These are phyloP conservation scores for Chaenodraco wilsoni DNA, from an alignment of 2,797 vertebrate species.

Conservation along the genomic window DNA sequence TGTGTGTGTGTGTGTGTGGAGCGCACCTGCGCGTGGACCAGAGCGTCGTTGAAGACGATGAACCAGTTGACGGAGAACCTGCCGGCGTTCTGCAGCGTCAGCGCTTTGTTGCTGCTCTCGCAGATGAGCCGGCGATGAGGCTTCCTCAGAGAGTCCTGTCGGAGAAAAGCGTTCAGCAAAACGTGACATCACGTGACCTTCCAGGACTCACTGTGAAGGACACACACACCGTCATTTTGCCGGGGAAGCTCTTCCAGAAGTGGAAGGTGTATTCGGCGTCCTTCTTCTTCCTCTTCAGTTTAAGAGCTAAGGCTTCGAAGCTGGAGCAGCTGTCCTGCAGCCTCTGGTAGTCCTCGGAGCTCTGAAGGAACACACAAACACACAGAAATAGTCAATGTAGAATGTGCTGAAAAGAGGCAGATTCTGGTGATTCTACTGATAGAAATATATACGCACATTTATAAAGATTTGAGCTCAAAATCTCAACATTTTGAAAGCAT, in stretches of 20 bases:
- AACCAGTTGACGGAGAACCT: constrained; percentile 96
- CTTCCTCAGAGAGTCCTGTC: constrained; percentile 91
- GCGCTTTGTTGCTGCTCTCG: constrained; percentile 93
- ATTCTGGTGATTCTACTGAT: not conserved
- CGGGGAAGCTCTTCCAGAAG: constrained; percentile 98
- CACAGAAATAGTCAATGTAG: not conserved
- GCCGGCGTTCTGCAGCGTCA: constrained; percentile 93
- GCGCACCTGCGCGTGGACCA: constrained; percentile 95
- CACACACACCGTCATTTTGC: constrained; percentile 91
- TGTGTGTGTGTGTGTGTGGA: not conserved
- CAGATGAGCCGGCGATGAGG: constrained; percentile 92
- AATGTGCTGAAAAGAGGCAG: not conserved
- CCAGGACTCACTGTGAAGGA: not conserved
- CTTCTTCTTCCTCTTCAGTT: constrained; percentile 90
- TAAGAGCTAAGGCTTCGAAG: constrained; percentile 88
- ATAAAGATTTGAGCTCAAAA: not conserved
- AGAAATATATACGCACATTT: not conserved
- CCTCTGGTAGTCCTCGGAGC: constrained; percentile 90
- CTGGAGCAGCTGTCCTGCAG: constrained; percentile 91
- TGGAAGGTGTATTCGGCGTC: constrained; percentile 92
- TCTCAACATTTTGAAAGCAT: not conserved
- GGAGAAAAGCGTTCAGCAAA: constrained; percentile 11
- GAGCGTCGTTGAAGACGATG: constrained; percentile 92
- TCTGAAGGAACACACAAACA: constrained; percentile 69
- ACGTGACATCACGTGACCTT: constrained; percentile 4